phyloP scores from a whole-genome alignment of 1,140 invertebrate genomes.

The Portunus trituberculatus region DNA sequence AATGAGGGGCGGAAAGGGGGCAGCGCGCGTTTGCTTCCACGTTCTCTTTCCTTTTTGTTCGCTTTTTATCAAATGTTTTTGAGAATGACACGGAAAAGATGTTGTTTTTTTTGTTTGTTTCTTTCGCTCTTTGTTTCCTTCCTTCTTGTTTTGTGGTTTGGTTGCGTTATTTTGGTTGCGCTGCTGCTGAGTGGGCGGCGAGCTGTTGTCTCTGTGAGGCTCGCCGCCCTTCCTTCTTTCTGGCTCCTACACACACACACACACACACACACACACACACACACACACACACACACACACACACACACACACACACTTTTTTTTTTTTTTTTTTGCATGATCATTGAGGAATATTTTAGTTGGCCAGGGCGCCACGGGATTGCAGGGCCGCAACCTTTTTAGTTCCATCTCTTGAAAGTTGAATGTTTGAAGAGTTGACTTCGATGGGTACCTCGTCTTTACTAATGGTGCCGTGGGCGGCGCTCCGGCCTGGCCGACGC shows the following conservation, averaged over 20 bases:
- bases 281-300: not conserved
- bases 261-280: not conserved
- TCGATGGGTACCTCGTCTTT: constrained; percentile 46
- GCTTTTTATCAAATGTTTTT: not conserved
- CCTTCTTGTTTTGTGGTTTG: not conserved
- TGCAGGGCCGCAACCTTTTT: not conserved
- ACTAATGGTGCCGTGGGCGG: constrained; percentile 40
- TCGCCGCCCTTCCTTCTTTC: not conserved
- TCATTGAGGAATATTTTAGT: constrained; percentile 15
- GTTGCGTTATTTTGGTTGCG: not conserved
- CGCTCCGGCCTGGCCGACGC: constrained; percentile 14
- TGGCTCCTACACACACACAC: not conserved
- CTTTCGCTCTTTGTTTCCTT: too few relatives aligned
- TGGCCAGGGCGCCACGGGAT: not conserved
- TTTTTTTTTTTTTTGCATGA: not conserved
- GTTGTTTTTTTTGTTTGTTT: not conserved
- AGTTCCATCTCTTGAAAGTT: constrained; percentile 39
- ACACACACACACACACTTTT: not conserved
- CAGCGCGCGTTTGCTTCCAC: not conserved
- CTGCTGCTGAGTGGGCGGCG: not conserved
- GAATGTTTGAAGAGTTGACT: constrained; percentile 33
- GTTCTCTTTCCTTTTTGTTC: not conserved
- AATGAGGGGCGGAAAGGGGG: not conserved
- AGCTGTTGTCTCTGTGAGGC: not conserved
- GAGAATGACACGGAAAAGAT: not conserved